phyloP scores from a whole-genome alignment of 1,140 invertebrate species.

The Rhopalosiphum maidis region DNA sequence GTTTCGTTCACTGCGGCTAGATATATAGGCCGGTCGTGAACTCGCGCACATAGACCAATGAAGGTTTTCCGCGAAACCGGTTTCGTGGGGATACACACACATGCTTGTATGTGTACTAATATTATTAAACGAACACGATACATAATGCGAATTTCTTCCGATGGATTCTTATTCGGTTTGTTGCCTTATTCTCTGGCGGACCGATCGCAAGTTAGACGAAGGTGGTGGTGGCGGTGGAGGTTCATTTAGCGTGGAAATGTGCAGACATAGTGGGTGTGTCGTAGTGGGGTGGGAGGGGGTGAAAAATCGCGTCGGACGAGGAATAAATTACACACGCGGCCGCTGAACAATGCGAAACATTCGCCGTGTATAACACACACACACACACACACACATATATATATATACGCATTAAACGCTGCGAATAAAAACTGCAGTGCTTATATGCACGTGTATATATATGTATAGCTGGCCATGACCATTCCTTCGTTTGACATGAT shows the following conservation, averaged over 20 bases:
- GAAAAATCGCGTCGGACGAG: conserved; percentile 34
- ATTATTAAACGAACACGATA: not conserved
- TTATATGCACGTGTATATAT: not conserved
- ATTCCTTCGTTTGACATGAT: conserved; percentile 36
- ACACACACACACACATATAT: not conserved
- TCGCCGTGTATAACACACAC: not conserved
- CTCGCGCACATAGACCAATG: conserved; percentile 1
- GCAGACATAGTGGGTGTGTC: not conserved
- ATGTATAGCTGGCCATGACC: not conserved
- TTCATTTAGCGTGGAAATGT: conserved; percentile 11
- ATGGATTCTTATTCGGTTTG: not conserved
- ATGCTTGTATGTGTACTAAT: not conserved
- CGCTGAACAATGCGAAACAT: conserved; percentile 52
- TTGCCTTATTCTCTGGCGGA: not conserved
- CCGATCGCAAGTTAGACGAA: not conserved
- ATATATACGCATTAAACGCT: not conserved
- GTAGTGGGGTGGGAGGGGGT: not conserved
- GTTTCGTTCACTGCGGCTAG: not conserved
- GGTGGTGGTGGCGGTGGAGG: not conserved
- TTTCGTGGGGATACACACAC: not conserved
- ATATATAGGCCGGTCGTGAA: conserved; percentile 10
- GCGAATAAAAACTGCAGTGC: not conserved
- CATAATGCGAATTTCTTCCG: not conserved
- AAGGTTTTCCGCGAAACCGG: conserved; percentile 27
- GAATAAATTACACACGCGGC: conserved; percentile 43